Conservation (phyloP, 1,140 invertebrate species). For the Drosophila subobscura region DNA sequence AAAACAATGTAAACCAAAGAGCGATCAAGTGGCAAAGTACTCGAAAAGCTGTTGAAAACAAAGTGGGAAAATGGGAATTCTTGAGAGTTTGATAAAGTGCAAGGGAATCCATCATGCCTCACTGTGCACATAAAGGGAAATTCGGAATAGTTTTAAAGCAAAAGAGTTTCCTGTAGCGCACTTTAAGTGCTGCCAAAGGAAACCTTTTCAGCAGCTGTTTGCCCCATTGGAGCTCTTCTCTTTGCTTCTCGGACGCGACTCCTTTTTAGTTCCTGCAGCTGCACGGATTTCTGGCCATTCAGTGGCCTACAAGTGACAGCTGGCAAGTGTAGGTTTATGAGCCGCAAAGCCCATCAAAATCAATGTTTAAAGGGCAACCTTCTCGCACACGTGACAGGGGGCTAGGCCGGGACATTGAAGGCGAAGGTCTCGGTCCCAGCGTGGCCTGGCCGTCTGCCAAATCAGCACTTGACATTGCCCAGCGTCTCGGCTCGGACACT, state of each 20-base stretch:
- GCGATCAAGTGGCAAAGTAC: not conserved
- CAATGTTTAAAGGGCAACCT: constrained; percentile 39
- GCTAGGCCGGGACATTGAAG: constrained; percentile 36
- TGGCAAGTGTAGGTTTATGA: constrained; percentile 15
- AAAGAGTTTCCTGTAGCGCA: not conserved
- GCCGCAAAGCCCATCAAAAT: constrained; percentile 11
- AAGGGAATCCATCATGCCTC: not conserved
- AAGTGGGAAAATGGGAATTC: not conserved
- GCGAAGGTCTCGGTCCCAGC: constrained; percentile 38
- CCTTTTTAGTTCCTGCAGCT: too few relatives aligned
- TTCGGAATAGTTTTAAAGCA: too few relatives aligned
- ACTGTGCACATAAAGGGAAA: too few relatives aligned
- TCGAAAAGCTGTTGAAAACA: not conserved
- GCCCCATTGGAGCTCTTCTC: not conserved
- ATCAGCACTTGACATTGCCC: constrained; percentile 63
- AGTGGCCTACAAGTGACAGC: too few relatives aligned
- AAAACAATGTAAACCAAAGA: not conserved
- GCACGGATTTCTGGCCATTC: too few relatives aligned
- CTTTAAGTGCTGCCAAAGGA: not conserved
- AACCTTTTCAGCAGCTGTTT: too few relatives aligned
- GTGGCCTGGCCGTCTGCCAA: constrained; percentile 64
- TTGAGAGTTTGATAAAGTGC: not conserved
- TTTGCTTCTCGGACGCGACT: not conserved
- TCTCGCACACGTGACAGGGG: constrained; percentile 36
- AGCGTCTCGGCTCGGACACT: constrained; percentile 31